Conservation (phyloP, 2,113 vertebrate genomes). For the Neoarius graeffei region DNA sequence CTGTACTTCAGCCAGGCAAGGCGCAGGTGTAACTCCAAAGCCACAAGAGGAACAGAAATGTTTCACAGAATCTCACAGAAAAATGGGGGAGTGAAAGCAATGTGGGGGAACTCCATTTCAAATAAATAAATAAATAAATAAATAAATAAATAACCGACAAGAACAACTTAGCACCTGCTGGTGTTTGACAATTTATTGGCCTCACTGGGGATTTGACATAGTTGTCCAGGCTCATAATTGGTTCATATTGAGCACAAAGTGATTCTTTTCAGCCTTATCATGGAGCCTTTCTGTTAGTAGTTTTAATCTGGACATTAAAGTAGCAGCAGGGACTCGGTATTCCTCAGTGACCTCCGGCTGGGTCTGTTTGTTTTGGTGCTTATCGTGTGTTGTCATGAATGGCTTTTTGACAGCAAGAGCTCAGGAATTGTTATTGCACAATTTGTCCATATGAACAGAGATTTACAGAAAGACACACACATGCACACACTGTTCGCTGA, state of each 20-base stretch:
- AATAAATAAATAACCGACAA: background rate
- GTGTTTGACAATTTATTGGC: slow-evolving; percentile 1
- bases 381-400: slow-evolving; percentile 38
- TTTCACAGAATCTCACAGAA: background rate
- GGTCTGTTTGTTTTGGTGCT: slow-evolving; percentile 51
- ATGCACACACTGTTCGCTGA: background rate
- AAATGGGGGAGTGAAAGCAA: background rate
- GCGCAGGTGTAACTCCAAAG: too few relatives aligned
- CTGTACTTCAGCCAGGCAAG: too few relatives aligned
- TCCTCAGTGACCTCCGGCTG: slow-evolving; percentile 49
- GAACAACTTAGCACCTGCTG: background rate
- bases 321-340: slow-evolving; percentile 44
- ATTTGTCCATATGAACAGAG: slow-evolving; percentile 33
- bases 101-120: background rate
- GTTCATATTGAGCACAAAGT: slow-evolving; percentile 36
- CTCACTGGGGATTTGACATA: slow-evolving; percentile 22
- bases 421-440: slow-evolving; percentile 34
- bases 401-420: slow-evolving; percentile 29
- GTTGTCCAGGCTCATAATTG: slow-evolving; percentile 23
- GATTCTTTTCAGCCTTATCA: background rate
- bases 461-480: slow-evolving; percentile 9
- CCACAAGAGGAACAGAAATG: background rate
- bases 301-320: slow-evolving; percentile 57
- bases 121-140: too few relatives aligned
- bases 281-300: slow-evolving; percentile 27